Percentiles rank a stretch among this genome's conserved stretches.
Evolutionary conservation across 2,113 vertebrate genomes (phyloP).

Genomic region (Candoia aspera): DNA sequence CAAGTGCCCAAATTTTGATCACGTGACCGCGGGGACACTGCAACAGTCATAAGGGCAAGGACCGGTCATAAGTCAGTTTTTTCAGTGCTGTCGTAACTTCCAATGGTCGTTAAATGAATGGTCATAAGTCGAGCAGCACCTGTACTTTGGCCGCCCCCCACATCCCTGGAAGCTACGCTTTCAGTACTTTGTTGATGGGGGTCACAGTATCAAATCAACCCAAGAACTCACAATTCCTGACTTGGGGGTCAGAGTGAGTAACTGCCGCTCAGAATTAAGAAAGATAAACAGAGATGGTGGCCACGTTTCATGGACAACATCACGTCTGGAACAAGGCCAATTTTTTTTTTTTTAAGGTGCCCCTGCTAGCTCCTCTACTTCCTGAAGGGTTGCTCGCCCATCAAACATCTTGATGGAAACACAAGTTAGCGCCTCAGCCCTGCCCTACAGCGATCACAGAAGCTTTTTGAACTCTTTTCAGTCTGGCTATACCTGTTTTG

Average conservation of each 20-base stretch:
- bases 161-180: neutral
- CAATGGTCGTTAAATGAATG: no score
- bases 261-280: neutral
- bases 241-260: neutral
- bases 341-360: neutral
- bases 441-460: neutral
- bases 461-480: neutral
- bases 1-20: no score
- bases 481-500: neutral
- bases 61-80: no score
- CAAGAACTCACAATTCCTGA: neutral
- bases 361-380: neutral
- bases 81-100: no score
- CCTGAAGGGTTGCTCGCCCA: neutral
- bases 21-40: neutral
- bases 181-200: neutral
- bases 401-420: constrained; percentile 19
- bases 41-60: no score
- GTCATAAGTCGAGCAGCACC: no score
- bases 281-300: neutral
- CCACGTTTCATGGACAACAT: neutral
- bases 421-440: neutral
- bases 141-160: neutral
- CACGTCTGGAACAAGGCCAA: neutral
- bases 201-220: no score